Evolutionary conservation across 2,797 vertebrate genomes (phyloP).

Genomic region (Rhinoraja longicauda): DNA sequence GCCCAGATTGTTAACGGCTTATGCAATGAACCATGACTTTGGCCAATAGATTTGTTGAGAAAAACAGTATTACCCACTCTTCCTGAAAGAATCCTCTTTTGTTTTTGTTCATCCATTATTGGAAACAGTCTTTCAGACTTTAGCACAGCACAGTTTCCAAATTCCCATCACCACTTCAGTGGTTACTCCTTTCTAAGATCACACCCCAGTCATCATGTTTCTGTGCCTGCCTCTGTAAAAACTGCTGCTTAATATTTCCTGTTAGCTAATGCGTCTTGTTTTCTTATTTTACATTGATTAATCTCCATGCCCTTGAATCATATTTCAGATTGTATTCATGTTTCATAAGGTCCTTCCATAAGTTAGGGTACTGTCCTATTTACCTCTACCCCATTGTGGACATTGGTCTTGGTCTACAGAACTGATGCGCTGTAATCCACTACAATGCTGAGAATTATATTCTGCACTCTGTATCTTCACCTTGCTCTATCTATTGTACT

Average conservation of each 20-base stretch:
- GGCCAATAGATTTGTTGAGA: background rate
- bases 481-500: too few relatives aligned
- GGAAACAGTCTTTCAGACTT: background rate
- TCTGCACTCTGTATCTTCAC: too few relatives aligned
- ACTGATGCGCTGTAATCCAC: too few relatives aligned
- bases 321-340: too few relatives aligned
- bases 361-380: too few relatives aligned
- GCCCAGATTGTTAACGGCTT: background rate
- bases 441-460: too few relatives aligned
- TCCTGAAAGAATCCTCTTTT: background rate
- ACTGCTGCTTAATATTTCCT: background rate
- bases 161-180: background rate
- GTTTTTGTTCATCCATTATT: background rate
- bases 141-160: background rate
- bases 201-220: background rate
- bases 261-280: background rate
- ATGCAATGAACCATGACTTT: background rate
- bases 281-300: background rate
- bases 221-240: background rate
- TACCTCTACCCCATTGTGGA: too few relatives aligned
- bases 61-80: background rate
- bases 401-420: too few relatives aligned
- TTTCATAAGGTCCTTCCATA: too few relatives aligned
- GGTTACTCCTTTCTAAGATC: background rate
- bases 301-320: background rate